Base-by-base conservation (phyloP, 64 coral and sea anemone species). In the Dendrophyllia cribrosa region DNA sequence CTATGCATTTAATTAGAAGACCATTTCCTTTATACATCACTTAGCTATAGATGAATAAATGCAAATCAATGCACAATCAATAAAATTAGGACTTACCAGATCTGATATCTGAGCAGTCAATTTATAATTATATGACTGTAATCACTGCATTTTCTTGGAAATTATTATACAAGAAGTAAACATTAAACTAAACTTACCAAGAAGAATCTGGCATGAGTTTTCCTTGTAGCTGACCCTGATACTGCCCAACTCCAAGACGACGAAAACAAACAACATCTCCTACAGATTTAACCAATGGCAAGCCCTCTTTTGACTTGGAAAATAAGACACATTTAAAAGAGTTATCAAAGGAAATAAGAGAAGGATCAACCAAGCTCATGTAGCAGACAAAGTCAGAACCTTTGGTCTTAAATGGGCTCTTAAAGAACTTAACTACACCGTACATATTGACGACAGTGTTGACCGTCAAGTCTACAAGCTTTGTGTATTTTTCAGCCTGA, bases 371-470 rank as follows among this genome's bases (percentile, higher is more conserved):
- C 15, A 93, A 48, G 14, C 91, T 93, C 0, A 93, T 12, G 19
- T 46, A 56, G 47, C 74, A 68, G 5, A 79, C 77, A 93, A 21
- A 87, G 52, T 93, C 91, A 69, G 44, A 58, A 2, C 91, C 74
- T 26, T 71, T 93, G 3, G 72, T 86, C 73, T 93, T 93, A 53
- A 68, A 75, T 0, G 89, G 89, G 20, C 80, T 87, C 43, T 93
- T 93, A 50, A 86, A 93, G 15, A 86, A 93, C 50, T 93, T 93
- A 43, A 93, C 82, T 11, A 93, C 51, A 16, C 70, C 91, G 78
- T 72, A 93, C 17, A 93, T 12, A 60, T 93, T 93, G 7, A 68
- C 61, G 20, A 76, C 0, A 10, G n/a, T 70, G 59, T 59, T 70
- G 15, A 21, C 66, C 15, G 43, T 86, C 23, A 86, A 50, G 11